These are phyloP conservation scores for Macrotis lagotis DNA, from an alignment of 2,113 vertebrate genomes.

Conservation along the genomic window DNA sequence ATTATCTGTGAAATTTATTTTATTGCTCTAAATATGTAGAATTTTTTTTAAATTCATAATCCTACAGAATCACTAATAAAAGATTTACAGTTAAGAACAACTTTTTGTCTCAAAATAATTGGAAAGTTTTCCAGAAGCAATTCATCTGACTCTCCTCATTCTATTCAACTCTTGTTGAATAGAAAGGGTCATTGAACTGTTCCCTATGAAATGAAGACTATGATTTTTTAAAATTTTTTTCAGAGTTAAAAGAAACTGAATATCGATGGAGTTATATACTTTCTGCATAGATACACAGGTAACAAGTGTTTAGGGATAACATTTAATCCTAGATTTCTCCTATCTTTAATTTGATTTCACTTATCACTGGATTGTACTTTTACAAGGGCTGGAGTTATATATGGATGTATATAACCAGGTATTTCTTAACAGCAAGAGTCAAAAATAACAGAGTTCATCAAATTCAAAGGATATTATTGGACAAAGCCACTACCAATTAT, in stretches of 20 bases:
- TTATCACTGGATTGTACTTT: background rate
- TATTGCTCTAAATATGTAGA: background rate
- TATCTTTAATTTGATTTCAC: background rate
- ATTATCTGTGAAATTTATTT: background rate
- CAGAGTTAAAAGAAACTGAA: background rate
- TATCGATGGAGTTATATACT: background rate
- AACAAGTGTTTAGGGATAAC: background rate
- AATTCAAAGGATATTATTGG: background rate
- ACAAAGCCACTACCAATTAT: conserved; percentile 6
- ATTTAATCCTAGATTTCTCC: background rate
- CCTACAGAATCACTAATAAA: background rate
- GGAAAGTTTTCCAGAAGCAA: background rate
- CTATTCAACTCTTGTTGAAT: background rate
- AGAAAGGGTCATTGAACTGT: too few relatives aligned
- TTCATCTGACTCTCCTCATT: background rate
- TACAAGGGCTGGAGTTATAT: background rate
- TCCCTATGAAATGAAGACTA: background rate
- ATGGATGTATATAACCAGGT: background rate
- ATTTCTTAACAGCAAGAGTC: conserved; percentile 1
- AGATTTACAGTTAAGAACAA: background rate
- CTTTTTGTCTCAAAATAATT: background rate
- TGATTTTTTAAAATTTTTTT: background rate
- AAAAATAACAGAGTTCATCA: conserved; percentile 9
- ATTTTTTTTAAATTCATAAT: background rate
- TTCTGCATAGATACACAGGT: background rate